Percentiles rank a stretch among this genome's conserved stretches.
phyloP scores from a whole-genome alignment of 2,888 invertebrate genomes.

The Drosophila setosimentum region DNA sequence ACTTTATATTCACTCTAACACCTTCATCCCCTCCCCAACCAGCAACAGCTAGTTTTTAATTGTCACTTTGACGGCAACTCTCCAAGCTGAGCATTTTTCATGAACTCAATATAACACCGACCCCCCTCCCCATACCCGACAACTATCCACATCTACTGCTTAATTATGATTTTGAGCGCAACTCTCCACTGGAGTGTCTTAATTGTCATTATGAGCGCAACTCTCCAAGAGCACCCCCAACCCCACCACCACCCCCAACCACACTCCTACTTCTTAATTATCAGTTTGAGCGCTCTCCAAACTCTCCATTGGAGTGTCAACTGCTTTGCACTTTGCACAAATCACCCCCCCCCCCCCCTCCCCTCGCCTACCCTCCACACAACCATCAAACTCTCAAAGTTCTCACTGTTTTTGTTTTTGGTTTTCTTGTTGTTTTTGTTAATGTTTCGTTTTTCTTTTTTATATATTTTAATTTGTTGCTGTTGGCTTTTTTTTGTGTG shows the following conservation, averaged over 20 bases:
- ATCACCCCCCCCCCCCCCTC: neutral
- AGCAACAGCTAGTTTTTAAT: too few relatives aligned
- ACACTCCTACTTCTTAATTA: neutral
- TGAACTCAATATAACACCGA: neutral
- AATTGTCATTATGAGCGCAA: neutral
- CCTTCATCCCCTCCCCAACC: neutral
- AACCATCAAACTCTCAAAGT: constrained; percentile 1
- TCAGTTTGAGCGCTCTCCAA: constrained; percentile 6
- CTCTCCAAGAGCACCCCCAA: neutral
- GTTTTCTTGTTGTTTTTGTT: constrained; percentile 28
- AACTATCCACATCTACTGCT: too few relatives aligned
- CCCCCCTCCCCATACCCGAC: neutral
- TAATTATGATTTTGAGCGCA: neutral
- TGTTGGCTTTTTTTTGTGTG: constrained; percentile 26
- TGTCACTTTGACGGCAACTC: neutral
- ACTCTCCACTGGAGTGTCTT: too few relatives aligned
- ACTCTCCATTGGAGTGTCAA: constrained; percentile 12
- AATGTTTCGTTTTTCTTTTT: constrained; percentile 15
- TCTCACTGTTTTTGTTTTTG: constrained; percentile 13
- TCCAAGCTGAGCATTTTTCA: too few relatives aligned
- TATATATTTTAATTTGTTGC: constrained; percentile 10
- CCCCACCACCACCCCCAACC: neutral
- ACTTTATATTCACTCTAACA: neutral
- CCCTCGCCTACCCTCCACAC: too few relatives aligned
- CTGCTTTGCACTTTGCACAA: constrained; percentile 1